Percentiles rank a stretch among this genome's conserved stretches.
These are phyloP conservation scores for Eira barbara DNA, from an alignment of 2,113 vertebrate genomes.

Conservation along the genomic window DNA sequence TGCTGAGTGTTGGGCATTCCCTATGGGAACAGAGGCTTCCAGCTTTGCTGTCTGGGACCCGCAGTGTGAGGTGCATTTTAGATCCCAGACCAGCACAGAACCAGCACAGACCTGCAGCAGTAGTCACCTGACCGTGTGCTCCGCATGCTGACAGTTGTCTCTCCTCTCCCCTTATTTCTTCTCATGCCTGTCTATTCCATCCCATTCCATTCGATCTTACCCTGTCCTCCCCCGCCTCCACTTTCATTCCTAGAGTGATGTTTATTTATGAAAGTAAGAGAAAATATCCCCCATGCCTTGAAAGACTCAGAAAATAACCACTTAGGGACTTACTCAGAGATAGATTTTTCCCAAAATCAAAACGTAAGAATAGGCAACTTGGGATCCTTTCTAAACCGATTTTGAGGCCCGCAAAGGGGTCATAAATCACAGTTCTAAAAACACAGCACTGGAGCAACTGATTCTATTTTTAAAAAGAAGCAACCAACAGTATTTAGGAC, in stretches of 20 bases:
- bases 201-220: background rate
- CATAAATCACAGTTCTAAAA: slow-evolving; percentile 20
- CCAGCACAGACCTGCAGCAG: background rate
- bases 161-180: background rate
- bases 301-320: slow-evolving; percentile 16
- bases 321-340: slow-evolving; percentile 5
- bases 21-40: too few species aligned
- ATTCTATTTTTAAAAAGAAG: background rate
- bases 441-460: background rate
- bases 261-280: slow-evolving; percentile 36
- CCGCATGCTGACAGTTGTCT: rapidly evolving
- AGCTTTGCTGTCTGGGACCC: too few species aligned
- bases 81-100: background rate
- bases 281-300: background rate
- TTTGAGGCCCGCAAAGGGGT: background rate
- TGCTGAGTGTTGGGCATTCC: background rate
- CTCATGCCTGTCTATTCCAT: background rate
- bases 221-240: background rate
- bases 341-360: slow-evolving; percentile 31
- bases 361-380: slow-evolving; percentile 39
- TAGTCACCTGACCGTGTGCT: rapidly evolving
- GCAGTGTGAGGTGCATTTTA: background rate
- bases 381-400: slow-evolving; percentile 31
- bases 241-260: background rate
- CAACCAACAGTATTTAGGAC: background rate